Percentiles rank a stretch among this genome's conserved stretches.
Conservation (phyloP, 2,113 vertebrate genomes). For the Syngnathoides biaculeatus region DNA sequence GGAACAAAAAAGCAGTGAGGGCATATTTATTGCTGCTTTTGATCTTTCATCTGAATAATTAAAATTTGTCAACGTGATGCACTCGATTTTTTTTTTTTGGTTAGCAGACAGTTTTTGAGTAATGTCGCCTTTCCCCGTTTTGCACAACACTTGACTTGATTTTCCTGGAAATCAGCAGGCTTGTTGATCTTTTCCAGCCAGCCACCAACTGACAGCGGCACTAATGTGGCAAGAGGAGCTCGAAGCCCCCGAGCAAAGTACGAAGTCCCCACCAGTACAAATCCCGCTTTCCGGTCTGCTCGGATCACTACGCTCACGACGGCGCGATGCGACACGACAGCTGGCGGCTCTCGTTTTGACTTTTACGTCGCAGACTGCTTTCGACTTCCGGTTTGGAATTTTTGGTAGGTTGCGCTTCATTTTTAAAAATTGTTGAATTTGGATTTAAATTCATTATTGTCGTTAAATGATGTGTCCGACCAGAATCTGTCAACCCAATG, state of each 20-base stretch:
- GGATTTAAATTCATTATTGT: not conserved
- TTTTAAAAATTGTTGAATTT: not conserved
- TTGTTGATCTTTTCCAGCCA: conserved; percentile 13
- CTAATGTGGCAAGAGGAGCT: conserved; percentile 14
- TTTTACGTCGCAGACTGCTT: not conserved
- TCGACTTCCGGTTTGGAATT: not conserved
- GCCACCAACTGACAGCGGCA: conserved; percentile 16
- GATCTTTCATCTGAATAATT: no score
- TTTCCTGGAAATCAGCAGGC: conserved; percentile 19
- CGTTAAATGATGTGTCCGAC: not conserved
- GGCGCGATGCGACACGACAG: not conserved
- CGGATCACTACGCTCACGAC: conserved; percentile 16
- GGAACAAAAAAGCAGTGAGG: no score
- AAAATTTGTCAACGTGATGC: no score
- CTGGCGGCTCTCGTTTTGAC: not conserved
- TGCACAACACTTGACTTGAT: not conserved
- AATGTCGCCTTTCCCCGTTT: not conserved
- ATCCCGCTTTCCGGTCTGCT: not conserved
- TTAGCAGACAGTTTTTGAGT: not conserved
- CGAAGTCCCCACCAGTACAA: conserved; percentile 31
- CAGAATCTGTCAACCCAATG: not conserved
- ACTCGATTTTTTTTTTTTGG: not conserved
- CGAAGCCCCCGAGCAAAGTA: conserved; percentile 51
- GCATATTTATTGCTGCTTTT: no score
- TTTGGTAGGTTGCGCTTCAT: not conserved